A percentile compares a stretch with the other conserved stretches of the same genome.
phyloP scores from a whole-genome alignment of 1,140 invertebrate species.

The Lordiphosa stackelbergi region DNA sequence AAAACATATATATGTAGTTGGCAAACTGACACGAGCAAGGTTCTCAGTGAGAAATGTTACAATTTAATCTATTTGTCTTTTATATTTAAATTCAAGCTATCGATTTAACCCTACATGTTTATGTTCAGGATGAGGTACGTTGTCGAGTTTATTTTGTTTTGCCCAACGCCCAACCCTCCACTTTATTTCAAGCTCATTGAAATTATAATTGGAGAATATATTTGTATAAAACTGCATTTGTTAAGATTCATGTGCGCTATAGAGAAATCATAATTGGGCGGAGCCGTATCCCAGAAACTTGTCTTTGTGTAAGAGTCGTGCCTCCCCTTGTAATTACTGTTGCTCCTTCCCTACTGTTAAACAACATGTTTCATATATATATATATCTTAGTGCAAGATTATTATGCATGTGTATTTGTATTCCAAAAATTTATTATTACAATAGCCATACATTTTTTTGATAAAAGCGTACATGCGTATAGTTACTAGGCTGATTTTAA shows the following conservation, averaged over 20 bases:
- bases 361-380: slow-evolving; percentile 28
- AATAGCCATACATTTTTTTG: slow-evolving; percentile 38
- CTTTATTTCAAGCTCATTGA: slow-evolving; percentile 53
- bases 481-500: slow-evolving; percentile 49
- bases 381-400: slow-evolving; percentile 32
- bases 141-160: slow-evolving; percentile 20
- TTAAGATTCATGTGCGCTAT: slow-evolving; percentile 23
- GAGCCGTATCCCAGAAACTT: slow-evolving; percentile 11
- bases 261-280: neutral
- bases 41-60: too few relatives aligned
- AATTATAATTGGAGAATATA: slow-evolving; percentile 52
- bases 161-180: slow-evolving; percentile 28
- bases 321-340: slow-evolving; percentile 16
- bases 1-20: too few relatives aligned
- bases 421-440: slow-evolving; percentile 61
- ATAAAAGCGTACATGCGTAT: slow-evolving; percentile 36
- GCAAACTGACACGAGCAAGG: too few relatives aligned
- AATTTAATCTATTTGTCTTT: too few relatives aligned
- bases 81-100: too few relatives aligned
- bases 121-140: slow-evolving; percentile 1
- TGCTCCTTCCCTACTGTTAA: slow-evolving; percentile 22
- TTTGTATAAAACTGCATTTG: slow-evolving; percentile 6
- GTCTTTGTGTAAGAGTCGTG: slow-evolving; percentile 20
- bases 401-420: slow-evolving; percentile 55
- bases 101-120: too few relatives aligned